Evolutionary conservation across 1,140 invertebrate genomes (phyloP).

Genomic region (Drosophila biarmipes): DNA sequence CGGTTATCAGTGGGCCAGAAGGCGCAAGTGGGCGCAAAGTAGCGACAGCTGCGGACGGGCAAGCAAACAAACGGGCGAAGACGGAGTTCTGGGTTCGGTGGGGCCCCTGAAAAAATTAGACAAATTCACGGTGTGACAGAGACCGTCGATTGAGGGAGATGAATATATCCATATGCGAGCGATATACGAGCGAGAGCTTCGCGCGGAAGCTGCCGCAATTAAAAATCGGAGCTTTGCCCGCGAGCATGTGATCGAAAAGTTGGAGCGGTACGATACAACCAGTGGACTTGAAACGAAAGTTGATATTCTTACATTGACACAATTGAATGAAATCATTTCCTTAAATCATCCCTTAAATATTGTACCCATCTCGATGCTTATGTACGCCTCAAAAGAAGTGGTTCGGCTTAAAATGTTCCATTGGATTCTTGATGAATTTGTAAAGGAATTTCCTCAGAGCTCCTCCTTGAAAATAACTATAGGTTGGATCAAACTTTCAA

Average conservation of each 20-base stretch:
- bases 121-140: not conserved
- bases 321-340: no score
- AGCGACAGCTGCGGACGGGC: not conserved
- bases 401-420: no score
- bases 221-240: conserved; percentile 33
- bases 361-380: no score
- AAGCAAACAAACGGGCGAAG: conserved; percentile 10
- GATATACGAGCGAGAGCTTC: conserved; percentile 23
- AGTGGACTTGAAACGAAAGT: not conserved
- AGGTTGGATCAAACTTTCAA: no score
- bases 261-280: conserved; percentile 2
- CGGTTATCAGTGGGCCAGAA: conserved; percentile 33
- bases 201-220: conserved; percentile 45
- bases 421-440: not conserved
- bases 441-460: no score
- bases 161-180: not conserved
- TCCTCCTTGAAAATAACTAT: no score
- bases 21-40: conserved; percentile 6
- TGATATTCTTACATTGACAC: not conserved
- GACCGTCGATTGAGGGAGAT: not conserved
- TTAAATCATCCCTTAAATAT: no score
- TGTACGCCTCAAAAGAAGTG: no score
- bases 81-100: not conserved
- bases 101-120: conserved; percentile 1
- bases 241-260: conserved; percentile 45